Evolutionary conservation across 2,797 vertebrate species (phyloP), one percentile per base, ranked within the genome.

Genomic region (Macrochelys suwanniensis): DNA sequence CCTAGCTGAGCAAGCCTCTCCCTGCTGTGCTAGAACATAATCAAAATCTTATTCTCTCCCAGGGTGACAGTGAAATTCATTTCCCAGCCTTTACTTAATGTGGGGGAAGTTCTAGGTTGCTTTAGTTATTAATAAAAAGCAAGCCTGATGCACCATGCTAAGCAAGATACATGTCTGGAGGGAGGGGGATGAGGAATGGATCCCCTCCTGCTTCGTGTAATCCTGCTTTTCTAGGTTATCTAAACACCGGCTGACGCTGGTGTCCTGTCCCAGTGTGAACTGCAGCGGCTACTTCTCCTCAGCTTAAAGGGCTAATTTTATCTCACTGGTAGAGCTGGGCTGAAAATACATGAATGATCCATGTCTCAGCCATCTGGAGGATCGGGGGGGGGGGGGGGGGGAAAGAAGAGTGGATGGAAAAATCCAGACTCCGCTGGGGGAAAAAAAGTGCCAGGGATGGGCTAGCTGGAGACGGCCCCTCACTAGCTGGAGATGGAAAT

Each of bases 261-360:
- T n/a, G 19, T 17, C 28, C 37, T 87, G 71, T 61, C 95, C 92
- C 56, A 13, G 26, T 45, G 0, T 33, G 83, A 57, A 89, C 89
- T 1, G 1, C 4, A 17, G 31, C 5, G 33, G 49, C 50, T 54
- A 19, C 51, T 65, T 37, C 80, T 92, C 84, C 80, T 92, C 81
- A 11, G 65, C 9, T 33, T 45, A 78, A 82, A 91, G 47, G 80
- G n/a, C 42, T 65, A 71, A 86, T 95, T 88, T 42, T 88, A 80
- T 31, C 85, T 56, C 25, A 0, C 1, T 26, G 26, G 23, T 53
- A 87, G 56, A 84, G 25, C 53, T 47, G 54, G 61, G 26, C 53
- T 51, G 16, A n/a, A 91, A 51, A 68, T 16, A 31, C 2, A 19
- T 3, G 6, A 37, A 42, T 10, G 26, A 71, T 21, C 54, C 51